Evolutionary conservation across 2,797 vertebrate species (phyloP).

Genomic region (Chanos chanos): DNA sequence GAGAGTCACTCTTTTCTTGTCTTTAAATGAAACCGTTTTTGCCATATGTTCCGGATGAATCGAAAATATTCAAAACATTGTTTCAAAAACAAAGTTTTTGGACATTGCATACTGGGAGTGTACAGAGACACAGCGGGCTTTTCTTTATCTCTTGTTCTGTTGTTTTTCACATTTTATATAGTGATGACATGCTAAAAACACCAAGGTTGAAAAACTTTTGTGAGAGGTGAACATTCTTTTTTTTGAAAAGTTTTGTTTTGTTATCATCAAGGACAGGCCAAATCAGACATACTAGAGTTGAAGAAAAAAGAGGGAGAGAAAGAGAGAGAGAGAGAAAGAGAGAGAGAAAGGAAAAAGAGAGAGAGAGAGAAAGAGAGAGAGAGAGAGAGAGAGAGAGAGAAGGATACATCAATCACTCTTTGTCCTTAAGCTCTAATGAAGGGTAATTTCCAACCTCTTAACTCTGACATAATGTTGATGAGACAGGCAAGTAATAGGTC

Average conservation of each 20-base stretch:
- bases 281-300: not conserved
- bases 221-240: no score
- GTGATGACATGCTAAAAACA: no score
- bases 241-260: not conserved
- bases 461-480: not conserved
- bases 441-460: slow-evolving; percentile 27
- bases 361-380: not conserved
- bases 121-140: no score
- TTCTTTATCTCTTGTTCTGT: no score
- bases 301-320: not conserved
- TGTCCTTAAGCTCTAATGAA: no score
- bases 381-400: slow-evolving; percentile 8
- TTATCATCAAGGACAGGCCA: no score
- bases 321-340: not conserved
- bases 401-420: not conserved
- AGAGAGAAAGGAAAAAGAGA: not conserved
- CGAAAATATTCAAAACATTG: no score
- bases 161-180: no score
- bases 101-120: no score
- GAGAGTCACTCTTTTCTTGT: slow-evolving; percentile 18
- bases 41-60: not conserved
- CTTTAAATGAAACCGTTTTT: not conserved
- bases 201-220: no score
- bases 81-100: no score
- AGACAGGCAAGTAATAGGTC: no score